A percentile compares a stretch with the other conserved stretches of the same genome.
These are phyloP conservation scores for Vanessa tameamea DNA, from an alignment of 1,140 invertebrate genomes.

Conservation along the genomic window DNA sequence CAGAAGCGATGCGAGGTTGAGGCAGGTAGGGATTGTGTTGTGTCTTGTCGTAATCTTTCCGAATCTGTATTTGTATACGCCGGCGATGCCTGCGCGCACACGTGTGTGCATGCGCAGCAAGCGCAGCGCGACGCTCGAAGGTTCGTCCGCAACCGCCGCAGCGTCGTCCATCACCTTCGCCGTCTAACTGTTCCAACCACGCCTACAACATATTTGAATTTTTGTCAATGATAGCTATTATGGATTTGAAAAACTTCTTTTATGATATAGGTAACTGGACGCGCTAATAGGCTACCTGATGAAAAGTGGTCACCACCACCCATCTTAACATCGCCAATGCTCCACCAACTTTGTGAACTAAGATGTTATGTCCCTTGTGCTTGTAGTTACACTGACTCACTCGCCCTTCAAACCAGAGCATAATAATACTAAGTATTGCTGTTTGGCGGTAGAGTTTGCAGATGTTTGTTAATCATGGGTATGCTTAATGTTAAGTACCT, in stretches of 20 bases:
- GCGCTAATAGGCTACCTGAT: too few relatives aligned
- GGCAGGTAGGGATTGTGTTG: conserved; percentile 25
- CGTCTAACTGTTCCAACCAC: conserved; percentile 83
- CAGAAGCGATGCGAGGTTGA: background rate
- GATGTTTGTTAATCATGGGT: background rate
- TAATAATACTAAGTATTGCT: too few relatives aligned
- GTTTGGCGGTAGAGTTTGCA: too few relatives aligned
- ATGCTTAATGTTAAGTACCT: conserved; percentile 47
- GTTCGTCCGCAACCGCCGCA: conserved; percentile 85
- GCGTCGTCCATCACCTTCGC: conserved; percentile 80
- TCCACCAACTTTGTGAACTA: too few relatives aligned
- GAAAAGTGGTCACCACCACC: too few relatives aligned
- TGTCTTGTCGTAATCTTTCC: conserved; percentile 68
- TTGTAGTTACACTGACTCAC: too few relatives aligned
- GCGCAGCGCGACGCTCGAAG: conserved; percentile 85
- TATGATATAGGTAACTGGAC: too few relatives aligned
- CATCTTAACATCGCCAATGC: too few relatives aligned
- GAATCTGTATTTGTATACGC: conserved; percentile 66
- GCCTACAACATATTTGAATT: conserved; percentile 56
- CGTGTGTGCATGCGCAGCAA: conserved; percentile 84
- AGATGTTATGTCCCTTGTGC: too few relatives aligned
- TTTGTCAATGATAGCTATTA: too few relatives aligned
- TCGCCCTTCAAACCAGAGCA: too few relatives aligned
- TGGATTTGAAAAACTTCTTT: too few relatives aligned
- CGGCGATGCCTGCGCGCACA: conserved; percentile 58